Percentiles rank a stretch among this genome's conserved stretches.
Conservation (phyloP, 2,113 vertebrate species). For the Labrus mixtus region DNA sequence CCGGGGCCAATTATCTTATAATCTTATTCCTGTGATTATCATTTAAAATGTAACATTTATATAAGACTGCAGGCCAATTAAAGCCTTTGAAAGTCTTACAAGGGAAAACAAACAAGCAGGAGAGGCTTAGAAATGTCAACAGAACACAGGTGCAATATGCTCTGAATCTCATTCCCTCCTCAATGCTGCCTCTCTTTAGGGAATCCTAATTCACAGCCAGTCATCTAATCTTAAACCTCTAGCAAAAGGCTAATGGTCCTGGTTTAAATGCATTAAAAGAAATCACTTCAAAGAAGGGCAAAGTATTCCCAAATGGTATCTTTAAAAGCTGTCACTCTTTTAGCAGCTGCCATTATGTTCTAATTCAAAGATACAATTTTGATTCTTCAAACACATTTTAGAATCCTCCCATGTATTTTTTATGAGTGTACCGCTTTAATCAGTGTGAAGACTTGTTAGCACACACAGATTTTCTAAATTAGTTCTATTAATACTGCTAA, state of each 20-base stretch:
- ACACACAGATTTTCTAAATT: too few relatives aligned
- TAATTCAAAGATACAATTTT: not conserved
- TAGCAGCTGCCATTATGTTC: too few relatives aligned
- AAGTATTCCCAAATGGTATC: slow-evolving; percentile 14
- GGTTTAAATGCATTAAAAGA: slow-evolving; percentile 46
- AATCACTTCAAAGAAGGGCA: slow-evolving; percentile 31
- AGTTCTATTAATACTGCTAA: too few relatives aligned
- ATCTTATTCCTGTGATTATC: slow-evolving; percentile 65
- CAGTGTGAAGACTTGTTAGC: too few relatives aligned
- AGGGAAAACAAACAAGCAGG: slow-evolving; percentile 49
- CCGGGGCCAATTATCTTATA: slow-evolving; percentile 33
- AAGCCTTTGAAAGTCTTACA: slow-evolving; percentile 55
- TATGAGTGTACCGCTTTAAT: not conserved
- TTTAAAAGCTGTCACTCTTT: slow-evolving; percentile 16
- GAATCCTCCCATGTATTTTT: slow-evolving; percentile 29
- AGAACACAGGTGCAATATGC: slow-evolving; percentile 64
- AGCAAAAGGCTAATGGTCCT: slow-evolving; percentile 29
- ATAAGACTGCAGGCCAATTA: slow-evolving; percentile 39
- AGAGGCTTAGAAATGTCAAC: slow-evolving; percentile 50
- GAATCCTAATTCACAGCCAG: slow-evolving; percentile 53
- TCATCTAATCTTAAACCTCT: slow-evolving; percentile 34
- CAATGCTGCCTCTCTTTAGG: slow-evolving; percentile 54
- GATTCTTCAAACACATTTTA: too few relatives aligned
- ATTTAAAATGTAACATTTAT: slow-evolving; percentile 64
- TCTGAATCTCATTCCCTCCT: slow-evolving; percentile 28